phyloP scores from a whole-genome alignment of 2,888 invertebrate genomes.

The Pseudococcus jackbeardsleyi region DNA sequence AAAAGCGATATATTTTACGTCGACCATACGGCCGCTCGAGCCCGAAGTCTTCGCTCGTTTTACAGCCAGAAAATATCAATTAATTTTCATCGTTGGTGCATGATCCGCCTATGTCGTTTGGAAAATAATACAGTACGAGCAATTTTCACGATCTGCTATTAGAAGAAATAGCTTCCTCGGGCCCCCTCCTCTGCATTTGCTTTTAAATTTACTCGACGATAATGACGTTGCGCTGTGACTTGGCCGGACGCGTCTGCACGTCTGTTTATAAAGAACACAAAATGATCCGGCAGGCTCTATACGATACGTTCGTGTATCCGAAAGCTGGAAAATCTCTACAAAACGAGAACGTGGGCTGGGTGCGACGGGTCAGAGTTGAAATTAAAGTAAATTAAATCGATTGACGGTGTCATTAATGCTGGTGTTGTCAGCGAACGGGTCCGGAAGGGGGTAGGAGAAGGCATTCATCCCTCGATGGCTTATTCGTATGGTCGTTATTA shows the following conservation, averaged over 20 bases:
- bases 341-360: background rate
- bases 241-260: background rate
- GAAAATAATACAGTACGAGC: background rate
- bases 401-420: conserved; percentile 54
- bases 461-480: conserved; percentile 59
- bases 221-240: background rate
- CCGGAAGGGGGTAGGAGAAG: background rate
- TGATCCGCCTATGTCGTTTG: background rate
- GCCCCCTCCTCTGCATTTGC: no score
- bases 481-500: conserved; percentile 58
- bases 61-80: background rate
- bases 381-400: conserved; percentile 54
- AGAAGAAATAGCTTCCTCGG: background rate
- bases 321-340: background rate
- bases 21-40: no score
- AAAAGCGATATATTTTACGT: no score
- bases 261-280: background rate
- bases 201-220: background rate
- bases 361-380: background rate
- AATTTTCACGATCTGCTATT: background rate
- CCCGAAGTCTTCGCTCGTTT: no score
- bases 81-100: background rate
- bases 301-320: background rate
- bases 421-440: background rate
- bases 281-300: background rate